Evolutionary conservation across 2,888 invertebrate genomes (phyloP).

Genomic region (Apamea crenata): DNA sequence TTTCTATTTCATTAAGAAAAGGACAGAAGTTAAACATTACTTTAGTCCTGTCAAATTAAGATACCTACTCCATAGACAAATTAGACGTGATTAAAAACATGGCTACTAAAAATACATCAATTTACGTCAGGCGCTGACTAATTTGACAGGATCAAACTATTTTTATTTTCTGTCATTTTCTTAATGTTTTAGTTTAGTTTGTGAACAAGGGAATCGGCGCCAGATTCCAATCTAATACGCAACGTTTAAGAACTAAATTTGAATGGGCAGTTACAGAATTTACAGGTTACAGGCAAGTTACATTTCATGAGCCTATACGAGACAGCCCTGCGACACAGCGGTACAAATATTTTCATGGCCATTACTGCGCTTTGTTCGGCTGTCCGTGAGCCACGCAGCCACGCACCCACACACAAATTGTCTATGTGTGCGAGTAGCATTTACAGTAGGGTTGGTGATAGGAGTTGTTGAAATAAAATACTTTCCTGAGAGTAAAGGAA

Average conservation of each 20-base stretch:
- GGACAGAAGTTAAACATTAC: no score
- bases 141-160: no score
- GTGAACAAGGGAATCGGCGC: no score
- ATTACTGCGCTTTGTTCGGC: conserved; percentile 82
- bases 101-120: no score
- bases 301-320: background rate
- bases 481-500: background rate
- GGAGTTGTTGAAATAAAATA: background rate
- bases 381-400: conserved; percentile 77
- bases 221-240: background rate
- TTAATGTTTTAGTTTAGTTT: no score
- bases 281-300: background rate
- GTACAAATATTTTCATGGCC: conserved; percentile 84
- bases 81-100: no score
- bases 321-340: conserved; percentile 63
- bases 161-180: no score
- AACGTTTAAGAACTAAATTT: background rate
- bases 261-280: background rate
- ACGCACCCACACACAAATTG: conserved; percentile 62
- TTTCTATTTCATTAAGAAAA: no score
- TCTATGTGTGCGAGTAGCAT: conserved; percentile 7
- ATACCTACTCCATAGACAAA: no score
- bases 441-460: conserved; percentile 44
- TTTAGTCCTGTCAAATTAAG: no score
- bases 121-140: no score